Evolutionary conservation across 2,888 invertebrate genomes (phyloP).

Genomic region (Hydroisotoma schaefferi): DNA sequence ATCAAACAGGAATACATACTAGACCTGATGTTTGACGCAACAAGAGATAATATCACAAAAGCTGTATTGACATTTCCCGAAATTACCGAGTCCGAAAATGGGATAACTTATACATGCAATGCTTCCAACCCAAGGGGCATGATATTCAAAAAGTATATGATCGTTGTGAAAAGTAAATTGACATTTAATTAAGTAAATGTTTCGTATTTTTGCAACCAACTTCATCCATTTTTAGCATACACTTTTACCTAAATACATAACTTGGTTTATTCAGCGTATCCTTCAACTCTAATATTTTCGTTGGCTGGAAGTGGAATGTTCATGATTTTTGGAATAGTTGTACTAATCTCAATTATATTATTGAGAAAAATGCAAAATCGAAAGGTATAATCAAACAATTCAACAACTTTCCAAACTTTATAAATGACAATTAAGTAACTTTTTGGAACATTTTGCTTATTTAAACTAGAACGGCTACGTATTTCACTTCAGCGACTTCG

Average conservation of each 20-base stretch:
- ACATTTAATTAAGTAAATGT: neutral
- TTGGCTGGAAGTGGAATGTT: conserved; percentile 1
- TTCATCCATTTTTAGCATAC: neutral
- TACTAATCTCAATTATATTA: neutral
- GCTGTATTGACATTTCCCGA: conserved; percentile 21
- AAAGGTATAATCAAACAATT: conserved; percentile 1
- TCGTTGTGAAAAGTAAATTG: conserved; percentile 26
- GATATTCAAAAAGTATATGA: conserved; percentile 23
- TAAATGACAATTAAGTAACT: neutral
- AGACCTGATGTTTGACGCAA: conserved; percentile 20
- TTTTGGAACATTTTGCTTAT: conserved; percentile 1
- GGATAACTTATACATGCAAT: conserved; percentile 32
- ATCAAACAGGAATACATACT: conserved; percentile 31
- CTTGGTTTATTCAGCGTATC: conserved; percentile 1
- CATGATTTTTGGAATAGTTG: conserved; percentile 3
- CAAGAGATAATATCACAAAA: conserved; percentile 21
- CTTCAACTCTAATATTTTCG: conserved; percentile 6
- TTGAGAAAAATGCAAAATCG: neutral
- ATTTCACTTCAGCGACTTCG: conserved; percentile 25
- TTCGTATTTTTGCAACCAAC: neutral
- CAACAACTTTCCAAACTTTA: neutral
- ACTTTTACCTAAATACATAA: no score
- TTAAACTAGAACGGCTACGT: conserved; percentile 28
- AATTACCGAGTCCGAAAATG: conserved; percentile 23
- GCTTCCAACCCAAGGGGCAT: conserved; percentile 37